phyloP scores from a whole-genome alignment of 2,888 invertebrate genomes.

The Pyrrhosoma nymphula region DNA sequence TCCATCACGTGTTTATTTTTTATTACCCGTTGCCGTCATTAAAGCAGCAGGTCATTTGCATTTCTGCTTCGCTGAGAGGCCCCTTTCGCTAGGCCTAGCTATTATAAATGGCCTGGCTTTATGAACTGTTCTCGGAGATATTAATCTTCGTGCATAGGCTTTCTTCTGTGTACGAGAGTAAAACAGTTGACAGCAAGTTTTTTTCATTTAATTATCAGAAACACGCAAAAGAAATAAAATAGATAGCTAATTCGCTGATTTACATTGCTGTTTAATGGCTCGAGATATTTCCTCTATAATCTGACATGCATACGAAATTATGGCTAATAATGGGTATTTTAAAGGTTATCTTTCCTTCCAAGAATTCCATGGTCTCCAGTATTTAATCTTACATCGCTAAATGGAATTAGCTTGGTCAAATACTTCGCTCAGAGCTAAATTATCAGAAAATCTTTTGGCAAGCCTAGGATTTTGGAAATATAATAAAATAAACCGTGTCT shows the following conservation, averaged over 20 bases:
- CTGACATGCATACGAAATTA: no score
- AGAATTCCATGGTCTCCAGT: no score
- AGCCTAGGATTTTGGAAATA: no score
- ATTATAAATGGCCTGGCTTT: neutral
- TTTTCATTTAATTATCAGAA: neutral
- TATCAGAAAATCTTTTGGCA: no score
- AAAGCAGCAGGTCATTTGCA: conserved; percentile 21
- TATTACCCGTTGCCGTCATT: conserved; percentile 3
- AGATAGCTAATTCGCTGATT: neutral
- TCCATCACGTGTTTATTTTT: neutral
- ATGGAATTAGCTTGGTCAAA: no score
- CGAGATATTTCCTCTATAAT: no score
- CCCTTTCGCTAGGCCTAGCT: neutral
- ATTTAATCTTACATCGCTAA: no score
- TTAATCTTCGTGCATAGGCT: neutral
- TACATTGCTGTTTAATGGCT: neutral
- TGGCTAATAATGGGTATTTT: no score
- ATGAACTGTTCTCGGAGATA: neutral
- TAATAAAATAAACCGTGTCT: no score
- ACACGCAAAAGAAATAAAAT: neutral
- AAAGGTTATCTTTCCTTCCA: no score
- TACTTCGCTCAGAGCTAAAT: no score
- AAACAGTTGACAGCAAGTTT: neutral
- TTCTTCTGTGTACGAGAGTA: neutral
- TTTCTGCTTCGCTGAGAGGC: neutral